Evolutionary conservation across 2,113 vertebrate genomes (phyloP).

Genomic region (Pipa parva): DNA sequence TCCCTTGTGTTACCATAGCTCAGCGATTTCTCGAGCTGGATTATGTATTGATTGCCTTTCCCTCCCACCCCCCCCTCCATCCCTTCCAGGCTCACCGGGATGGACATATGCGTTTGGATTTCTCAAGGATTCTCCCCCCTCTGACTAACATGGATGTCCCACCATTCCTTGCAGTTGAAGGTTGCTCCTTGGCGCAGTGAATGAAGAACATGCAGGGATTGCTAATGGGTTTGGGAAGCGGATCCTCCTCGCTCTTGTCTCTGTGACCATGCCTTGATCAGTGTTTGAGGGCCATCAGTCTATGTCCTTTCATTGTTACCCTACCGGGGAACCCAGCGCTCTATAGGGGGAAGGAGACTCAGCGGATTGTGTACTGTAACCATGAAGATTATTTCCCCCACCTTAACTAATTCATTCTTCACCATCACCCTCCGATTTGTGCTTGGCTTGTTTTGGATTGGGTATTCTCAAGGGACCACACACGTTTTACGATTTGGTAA

Average conservation of each 20-base stretch:
- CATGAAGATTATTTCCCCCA: slow-evolving; percentile 85
- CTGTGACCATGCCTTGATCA: slow-evolving; percentile 95
- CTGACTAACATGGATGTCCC: slow-evolving; percentile 88
- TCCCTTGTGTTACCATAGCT: slow-evolving; percentile 57
- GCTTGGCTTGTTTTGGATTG: slow-evolving; percentile 85
- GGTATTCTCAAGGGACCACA: slow-evolving; percentile 90
- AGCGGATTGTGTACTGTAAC: slow-evolving; percentile 69
- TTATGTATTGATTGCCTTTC: slow-evolving; percentile 43
- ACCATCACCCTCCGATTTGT: slow-evolving; percentile 77
- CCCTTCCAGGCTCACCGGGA: slow-evolving; percentile 69
- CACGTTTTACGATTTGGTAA: slow-evolving; percentile 98
- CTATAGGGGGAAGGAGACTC: slow-evolving; percentile 72
- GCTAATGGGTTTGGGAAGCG: slow-evolving; percentile 83
- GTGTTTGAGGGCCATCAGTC: slow-evolving; percentile 69
- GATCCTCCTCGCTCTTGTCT: slow-evolving; percentile 61
- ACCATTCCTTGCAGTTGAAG: slow-evolving; percentile 85
- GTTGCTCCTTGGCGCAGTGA: slow-evolving; percentile 92
- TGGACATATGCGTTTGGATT: slow-evolving; percentile 76
- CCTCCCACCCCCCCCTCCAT: slow-evolving; percentile 52
- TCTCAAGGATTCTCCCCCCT: slow-evolving; percentile 70
- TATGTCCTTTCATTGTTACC: slow-evolving; percentile 67
- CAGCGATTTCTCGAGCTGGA: slow-evolving; percentile 56
- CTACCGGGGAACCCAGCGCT: slow-evolving; percentile 73
- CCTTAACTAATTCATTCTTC: slow-evolving; percentile 81
- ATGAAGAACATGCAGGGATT: slow-evolving; percentile 82